Evolutionary conservation across 1,140 invertebrate species (phyloP).

Genomic region (Tribolium castaneum): DNA sequence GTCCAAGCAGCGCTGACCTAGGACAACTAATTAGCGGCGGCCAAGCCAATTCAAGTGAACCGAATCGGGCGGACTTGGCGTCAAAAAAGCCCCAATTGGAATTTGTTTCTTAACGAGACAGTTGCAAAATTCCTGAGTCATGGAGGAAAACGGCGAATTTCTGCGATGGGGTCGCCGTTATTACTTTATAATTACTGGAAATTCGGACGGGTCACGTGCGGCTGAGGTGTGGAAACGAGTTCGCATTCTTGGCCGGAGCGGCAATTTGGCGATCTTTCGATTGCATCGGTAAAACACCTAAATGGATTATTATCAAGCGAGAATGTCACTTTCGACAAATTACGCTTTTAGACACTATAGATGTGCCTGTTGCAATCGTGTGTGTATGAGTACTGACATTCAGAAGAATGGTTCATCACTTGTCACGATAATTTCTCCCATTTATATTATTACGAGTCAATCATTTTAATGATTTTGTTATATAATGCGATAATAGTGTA

Average conservation of each 20-base stretch:
- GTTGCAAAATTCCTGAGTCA: constrained; percentile 11
- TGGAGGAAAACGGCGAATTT: neutral
- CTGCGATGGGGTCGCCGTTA: neutral
- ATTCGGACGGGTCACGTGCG: neutral
- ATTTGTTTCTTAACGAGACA: neutral
- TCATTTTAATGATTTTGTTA: neutral
- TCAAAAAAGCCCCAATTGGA: neutral
- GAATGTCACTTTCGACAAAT: neutral
- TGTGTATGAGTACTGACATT: neutral
- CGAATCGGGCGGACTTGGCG: constrained; percentile 2
- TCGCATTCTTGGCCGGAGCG: neutral
- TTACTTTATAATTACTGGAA: neutral
- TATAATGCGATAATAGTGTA: neutral
- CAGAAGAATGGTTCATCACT: neutral
- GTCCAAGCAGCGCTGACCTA: constrained; percentile 17
- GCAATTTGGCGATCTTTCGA: neutral
- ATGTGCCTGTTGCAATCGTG: neutral
- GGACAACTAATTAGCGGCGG: constrained; percentile 17
- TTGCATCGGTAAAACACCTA: neutral
- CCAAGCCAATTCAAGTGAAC: neutral
- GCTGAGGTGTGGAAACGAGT: neutral
- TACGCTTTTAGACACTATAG: neutral
- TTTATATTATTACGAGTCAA: neutral
- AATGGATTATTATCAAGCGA: neutral
- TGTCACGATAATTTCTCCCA: neutral